Conservation (phyloP, 2,113 vertebrate genomes). For the Oreocharis arfaki region DNA sequence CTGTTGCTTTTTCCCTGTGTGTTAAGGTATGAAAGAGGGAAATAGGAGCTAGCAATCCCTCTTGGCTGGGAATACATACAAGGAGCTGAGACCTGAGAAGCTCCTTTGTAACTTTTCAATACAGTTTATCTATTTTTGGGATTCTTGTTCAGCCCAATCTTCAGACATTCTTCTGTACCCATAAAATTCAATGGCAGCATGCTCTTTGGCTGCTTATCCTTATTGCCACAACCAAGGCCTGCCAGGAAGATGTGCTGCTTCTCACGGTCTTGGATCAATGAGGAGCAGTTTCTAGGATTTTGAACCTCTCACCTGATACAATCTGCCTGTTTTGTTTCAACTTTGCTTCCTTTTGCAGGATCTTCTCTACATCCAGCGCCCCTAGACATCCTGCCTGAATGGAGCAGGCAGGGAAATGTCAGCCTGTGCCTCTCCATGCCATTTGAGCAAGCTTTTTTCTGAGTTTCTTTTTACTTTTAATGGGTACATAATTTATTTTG, state of each 20-base stretch:
- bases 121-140: not conserved
- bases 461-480: not conserved
- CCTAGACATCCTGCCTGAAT: not conserved
- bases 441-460: not conserved
- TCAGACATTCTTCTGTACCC: not conserved
- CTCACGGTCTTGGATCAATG: not conserved
- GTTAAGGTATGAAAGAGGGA: not conserved
- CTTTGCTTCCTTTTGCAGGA: not conserved
- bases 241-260: accelerated
- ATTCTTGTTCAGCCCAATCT: not conserved
- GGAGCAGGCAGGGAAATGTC: not conserved
- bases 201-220: not conserved
- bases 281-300: not conserved
- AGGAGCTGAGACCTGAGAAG: not conserved
- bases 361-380: not conserved
- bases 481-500: not conserved
- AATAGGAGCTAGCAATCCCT: not conserved
- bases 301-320: not conserved
- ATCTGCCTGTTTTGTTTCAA: not conserved
- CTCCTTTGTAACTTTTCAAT: not conserved
- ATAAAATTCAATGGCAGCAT: not conserved
- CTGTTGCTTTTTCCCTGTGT: not conserved
- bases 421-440: not conserved
- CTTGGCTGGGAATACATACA: accelerated
- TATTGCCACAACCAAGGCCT: not conserved